Conservation (phyloP, 2,888 invertebrate species). For the Mimachlamys varia region DNA sequence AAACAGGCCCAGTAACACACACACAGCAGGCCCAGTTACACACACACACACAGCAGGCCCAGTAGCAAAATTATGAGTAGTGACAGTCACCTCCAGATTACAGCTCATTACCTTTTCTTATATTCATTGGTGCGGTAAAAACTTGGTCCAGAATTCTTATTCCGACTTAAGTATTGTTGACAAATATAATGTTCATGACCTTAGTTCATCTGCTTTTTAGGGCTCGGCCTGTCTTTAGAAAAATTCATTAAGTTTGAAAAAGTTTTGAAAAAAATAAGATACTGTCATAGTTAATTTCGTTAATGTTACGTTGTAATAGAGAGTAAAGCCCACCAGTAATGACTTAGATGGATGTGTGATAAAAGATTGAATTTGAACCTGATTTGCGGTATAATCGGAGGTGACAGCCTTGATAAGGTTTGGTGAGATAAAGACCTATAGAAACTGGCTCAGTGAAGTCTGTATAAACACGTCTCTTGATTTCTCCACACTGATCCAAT, state of each 20-base stretch:
- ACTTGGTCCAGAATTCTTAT: not conserved
- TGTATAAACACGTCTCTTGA: not conserved
- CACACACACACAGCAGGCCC: not conserved
- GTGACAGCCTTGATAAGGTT: conserved; percentile 9
- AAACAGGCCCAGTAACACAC: too few relatives aligned
- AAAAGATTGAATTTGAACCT: not conserved
- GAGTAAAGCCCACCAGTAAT: not conserved
- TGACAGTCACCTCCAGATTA: not conserved
- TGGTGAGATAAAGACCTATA: not conserved
- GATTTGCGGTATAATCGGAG: not conserved
- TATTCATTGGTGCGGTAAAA: not conserved
- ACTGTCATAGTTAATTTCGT: not conserved
- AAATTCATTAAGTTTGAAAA: not conserved
- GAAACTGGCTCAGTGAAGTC: not conserved
- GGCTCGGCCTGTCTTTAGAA: not conserved
- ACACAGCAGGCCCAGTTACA: too few relatives aligned
- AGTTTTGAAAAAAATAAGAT: not conserved
- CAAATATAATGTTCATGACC: not conserved
- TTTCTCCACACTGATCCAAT: not conserved
- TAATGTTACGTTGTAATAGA: not conserved
- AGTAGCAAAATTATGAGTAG: too few relatives aligned
- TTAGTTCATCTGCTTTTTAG: not conserved
- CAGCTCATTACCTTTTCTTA: not conserved
- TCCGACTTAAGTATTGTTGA: not conserved
- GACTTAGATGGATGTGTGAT: not conserved